These are phyloP conservation scores for Pipistrellus pygmaeus DNA, from an alignment of 2,797 vertebrate genomes.

Conservation along the genomic window DNA sequence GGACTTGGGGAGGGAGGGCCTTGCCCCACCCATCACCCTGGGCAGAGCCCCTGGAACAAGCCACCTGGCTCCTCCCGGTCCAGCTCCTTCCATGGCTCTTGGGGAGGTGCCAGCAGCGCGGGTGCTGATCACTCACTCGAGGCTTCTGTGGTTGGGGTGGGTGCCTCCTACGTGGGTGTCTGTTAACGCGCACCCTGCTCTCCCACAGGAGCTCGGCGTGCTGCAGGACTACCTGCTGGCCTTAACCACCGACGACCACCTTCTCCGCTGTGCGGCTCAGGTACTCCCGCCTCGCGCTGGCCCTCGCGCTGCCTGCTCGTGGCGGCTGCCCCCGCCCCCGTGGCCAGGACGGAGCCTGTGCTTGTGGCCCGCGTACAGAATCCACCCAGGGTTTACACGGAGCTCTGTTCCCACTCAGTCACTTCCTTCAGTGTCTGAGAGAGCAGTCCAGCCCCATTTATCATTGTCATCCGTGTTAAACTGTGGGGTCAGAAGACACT, in stretches of 20 bases:
- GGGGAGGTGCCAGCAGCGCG: rapidly evolving
- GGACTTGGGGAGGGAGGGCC: background rate
- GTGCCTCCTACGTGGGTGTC: background rate
- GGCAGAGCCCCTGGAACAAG: background rate
- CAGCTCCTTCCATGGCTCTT: background rate
- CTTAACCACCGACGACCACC: constrained; percentile 96
- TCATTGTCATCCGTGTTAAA: constrained; percentile 34
- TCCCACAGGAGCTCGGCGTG: constrained; percentile 92
- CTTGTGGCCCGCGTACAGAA: background rate
- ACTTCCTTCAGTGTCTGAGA: constrained; percentile 31
- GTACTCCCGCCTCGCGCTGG: constrained; percentile 84
- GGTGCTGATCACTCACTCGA: rapidly evolving
- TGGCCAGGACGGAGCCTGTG: background rate
- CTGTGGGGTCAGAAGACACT: constrained; percentile 42
- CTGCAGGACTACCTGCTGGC: constrained; percentile 97
- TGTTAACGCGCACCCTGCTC: background rate
- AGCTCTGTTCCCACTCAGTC: background rate
- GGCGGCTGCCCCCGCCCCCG: rapidly evolving
- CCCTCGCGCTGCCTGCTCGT: background rate
- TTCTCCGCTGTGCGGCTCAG: constrained; percentile 94
- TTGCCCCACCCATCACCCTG: background rate
- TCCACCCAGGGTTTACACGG: background rate
- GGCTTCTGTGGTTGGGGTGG: background rate
- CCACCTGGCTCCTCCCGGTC: background rate
- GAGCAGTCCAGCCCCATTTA: background rate